Evolutionary conservation across 2,797 vertebrate genomes (phyloP).

Genomic region (Propithecus deckenii): DNA sequence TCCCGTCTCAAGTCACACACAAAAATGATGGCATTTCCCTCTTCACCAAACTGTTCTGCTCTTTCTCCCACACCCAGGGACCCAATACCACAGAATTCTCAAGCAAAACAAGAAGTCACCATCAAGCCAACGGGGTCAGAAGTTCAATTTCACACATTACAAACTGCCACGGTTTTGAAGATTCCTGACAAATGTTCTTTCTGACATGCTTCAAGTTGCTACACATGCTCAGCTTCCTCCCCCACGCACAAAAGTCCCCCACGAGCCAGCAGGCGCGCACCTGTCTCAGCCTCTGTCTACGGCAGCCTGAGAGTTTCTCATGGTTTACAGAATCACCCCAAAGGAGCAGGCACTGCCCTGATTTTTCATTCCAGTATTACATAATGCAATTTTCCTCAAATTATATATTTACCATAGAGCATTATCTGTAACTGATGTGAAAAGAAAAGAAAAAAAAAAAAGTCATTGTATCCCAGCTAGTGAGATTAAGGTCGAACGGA

Average conservation of each 20-base stretch:
- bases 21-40: background rate
- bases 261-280: background rate
- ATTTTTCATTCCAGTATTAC: background rate
- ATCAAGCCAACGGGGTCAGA: background rate
- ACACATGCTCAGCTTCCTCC: rapidly evolving
- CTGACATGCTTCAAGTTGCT: background rate
- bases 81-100: background rate
- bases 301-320: background rate
- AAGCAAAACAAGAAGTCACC: background rate
- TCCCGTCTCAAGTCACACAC: background rate
- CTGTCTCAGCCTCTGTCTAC: background rate
- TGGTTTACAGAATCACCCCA: background rate
- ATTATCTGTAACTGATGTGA: background rate
- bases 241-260: background rate
- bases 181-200: conserved; percentile 29
- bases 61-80: background rate
- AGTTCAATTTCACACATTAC: background rate
- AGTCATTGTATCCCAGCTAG: background rate
- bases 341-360: background rate
- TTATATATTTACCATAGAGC: background rate
- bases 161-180: background rate
- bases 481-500: background rate
- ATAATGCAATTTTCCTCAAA: conserved; percentile 10
- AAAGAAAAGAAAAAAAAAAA: too few relatives aligned
- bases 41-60: background rate